Base-by-base conservation (phyloP, 64 coral and sea anemone genomes). In the Platygyra sinensis region DNA sequence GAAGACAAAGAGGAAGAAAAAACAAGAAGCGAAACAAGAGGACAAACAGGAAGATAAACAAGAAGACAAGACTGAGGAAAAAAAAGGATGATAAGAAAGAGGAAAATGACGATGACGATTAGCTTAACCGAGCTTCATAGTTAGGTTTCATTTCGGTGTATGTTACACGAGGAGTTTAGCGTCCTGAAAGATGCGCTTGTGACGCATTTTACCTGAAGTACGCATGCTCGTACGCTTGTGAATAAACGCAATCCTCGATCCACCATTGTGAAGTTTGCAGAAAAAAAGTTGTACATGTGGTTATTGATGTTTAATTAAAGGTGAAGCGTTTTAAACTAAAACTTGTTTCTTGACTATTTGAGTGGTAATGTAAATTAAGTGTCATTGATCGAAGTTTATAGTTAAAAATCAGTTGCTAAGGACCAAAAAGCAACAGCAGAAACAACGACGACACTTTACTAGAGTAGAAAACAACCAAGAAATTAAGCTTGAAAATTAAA, bases 261-360 rank as follows among this genome's bases (percentile, higher is more conserved):
- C 24, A n/a, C 36, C 32, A 50, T 24, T 71, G 81, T 16, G 38
- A 72, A 67, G 81, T 85, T 85, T 85, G 27, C 9, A 85, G 33
- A 24, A 31, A 46, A 39, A 46, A 27, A 85, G 81, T 85, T 85
- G 81, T 85, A 85, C 81, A 85, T 85, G 81, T 72, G 62, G 33
- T 85, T 72, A 51, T 72, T 85, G 81, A 50, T 85, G 69, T 85
- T 71, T 85, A 85, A 85, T 85, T 85, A 85, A 85, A 85, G 62
- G 62, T 85, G 81, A 25, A 25, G 18, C 39, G 81, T 85, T 85
- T 85, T 85, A 85, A 83, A 85, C 81, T 85, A 85, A n/a, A 49
- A 71, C 12, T 85, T 51, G 62, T 28, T 46, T 10, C 39, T 50
- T 49, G 2, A 49, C 11, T 49, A 50, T 50, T 20, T 22, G 15